Evolutionary conservation across 2,797 vertebrate genomes (phyloP).

Genomic region (Ptychobarbus kaznakovi): DNA sequence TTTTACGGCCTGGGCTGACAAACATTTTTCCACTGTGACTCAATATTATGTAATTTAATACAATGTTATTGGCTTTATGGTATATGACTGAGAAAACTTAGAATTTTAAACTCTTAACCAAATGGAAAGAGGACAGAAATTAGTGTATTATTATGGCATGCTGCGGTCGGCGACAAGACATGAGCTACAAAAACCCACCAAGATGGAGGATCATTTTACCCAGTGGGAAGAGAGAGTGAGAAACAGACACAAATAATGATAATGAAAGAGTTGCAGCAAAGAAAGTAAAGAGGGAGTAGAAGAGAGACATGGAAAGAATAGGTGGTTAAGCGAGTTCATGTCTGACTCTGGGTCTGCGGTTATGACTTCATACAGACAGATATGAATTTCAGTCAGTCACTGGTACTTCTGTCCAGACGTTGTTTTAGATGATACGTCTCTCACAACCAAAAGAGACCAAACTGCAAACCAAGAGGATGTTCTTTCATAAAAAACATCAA

Average conservation of each 20-base stretch:
- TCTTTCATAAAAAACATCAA: slow-evolving; percentile 7
- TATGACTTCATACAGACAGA: slow-evolving; percentile 21
- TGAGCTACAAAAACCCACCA: slow-evolving; percentile 16
- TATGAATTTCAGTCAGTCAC: background rate
- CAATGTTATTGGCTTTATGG: slow-evolving; percentile 41
- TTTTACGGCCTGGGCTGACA: slow-evolving; percentile 41
- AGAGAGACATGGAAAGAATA: background rate
- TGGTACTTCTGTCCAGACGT: background rate
- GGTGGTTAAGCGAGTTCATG: slow-evolving; percentile 20
- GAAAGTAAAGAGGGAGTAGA: background rate
- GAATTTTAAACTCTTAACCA: background rate
- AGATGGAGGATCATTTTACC: background rate
- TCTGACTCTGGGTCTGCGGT: slow-evolving; percentile 13
- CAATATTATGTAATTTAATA: slow-evolving; percentile 47
- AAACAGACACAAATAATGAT: background rate
- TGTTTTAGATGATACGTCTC: background rate
- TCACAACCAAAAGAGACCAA: background rate
- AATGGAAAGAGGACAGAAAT: slow-evolving; percentile 23
- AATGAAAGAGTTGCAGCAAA: background rate
- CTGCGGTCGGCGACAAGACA: background rate
- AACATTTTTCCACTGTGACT: slow-evolving; percentile 50
- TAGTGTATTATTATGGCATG: background rate
- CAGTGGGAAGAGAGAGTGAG: background rate
- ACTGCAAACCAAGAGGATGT: background rate
- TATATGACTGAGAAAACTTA: slow-evolving; percentile 15